phyloP scores from a whole-genome alignment of 2,888 invertebrate genomes.

The Aleiodes testaceus region DNA sequence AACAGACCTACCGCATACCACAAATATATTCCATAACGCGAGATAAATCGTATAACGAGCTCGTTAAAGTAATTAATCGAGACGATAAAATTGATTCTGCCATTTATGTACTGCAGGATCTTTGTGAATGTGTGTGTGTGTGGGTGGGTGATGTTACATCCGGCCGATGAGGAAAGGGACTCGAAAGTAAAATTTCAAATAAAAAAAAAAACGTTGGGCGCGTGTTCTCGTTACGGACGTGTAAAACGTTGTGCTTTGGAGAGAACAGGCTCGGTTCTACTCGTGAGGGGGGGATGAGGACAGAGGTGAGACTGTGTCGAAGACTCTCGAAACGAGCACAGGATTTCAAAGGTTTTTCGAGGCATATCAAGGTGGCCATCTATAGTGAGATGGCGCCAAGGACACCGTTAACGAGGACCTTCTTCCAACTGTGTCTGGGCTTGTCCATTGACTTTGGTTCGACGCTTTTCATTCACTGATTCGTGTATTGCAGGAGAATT shows the following conservation, averaged over 20 bases:
- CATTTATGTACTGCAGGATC: neutral
- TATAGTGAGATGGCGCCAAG: slow-evolving; percentile 62
- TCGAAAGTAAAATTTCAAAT: neutral
- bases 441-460: slow-evolving; percentile 27
- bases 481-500: neutral
- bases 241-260: slow-evolving; percentile 23
- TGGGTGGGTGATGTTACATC: slow-evolving; percentile 14
- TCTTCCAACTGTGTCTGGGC: slow-evolving; percentile 15
- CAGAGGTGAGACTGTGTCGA: slow-evolving; percentile 33
- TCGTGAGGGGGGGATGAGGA: neutral
- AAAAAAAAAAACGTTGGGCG: slow-evolving; percentile 11
- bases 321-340: slow-evolving; percentile 19
- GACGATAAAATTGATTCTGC: slow-evolving; percentile 24
- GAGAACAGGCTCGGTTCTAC: neutral
- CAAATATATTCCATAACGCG: slow-evolving; percentile 27
- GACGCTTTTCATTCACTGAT: slow-evolving; percentile 30
- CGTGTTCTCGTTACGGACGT: slow-evolving; percentile 36
- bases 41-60: slow-evolving; percentile 34
- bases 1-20: slow-evolving; percentile 20
- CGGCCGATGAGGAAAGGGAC: slow-evolving; percentile 29
- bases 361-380: slow-evolving; percentile 64
- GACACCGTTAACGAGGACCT: slow-evolving; percentile 66
- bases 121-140: neutral
- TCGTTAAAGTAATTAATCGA: slow-evolving; percentile 30
- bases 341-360: slow-evolving; percentile 40